Base-by-base conservation (phyloP, 2,113 vertebrate species). In the Clupea harengus region DNA sequence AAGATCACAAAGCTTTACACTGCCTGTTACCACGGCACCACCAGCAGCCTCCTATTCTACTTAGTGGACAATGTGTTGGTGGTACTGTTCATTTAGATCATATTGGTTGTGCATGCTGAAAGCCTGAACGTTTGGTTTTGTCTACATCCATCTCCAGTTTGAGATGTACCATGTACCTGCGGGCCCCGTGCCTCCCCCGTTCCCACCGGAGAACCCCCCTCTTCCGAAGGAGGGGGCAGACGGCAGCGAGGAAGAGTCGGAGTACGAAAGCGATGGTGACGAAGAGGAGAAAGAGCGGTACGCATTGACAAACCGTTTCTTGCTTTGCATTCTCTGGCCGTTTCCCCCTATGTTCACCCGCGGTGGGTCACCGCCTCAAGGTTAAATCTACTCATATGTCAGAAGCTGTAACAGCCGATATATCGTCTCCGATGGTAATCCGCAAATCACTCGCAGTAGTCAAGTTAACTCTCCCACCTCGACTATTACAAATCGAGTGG, bases 241-340 rank as follows among this genome's bases (percentile, higher is more conserved):
- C 20, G 83, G 90, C 0, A 95, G 96, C 57, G 95, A 92, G 85
- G 94, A 96, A 75, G 98, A 99, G 88, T 99, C 98, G 0, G 98
- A 99, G 88, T 99, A 99, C 45, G 97, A 99, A 90, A 99, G 97
- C 86, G 97, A 91, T 57, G 95, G 99, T 45, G 96, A 98, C 0
- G 97, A 99, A 67, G 97, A 97, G 67, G 97, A 97, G 88, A 97
- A 97, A 88, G 96, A 98, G 86, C 98, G 98, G 98, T 99, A 81
- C 86, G 90, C n/a, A 22, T 28, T 45, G 45, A 28, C 50, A 46
- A 10, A 8, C 28, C 1, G 1, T 6, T 49, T n/a, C 5, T 15
- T 9, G 13, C 13, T 83, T 25, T 25, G 13, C 15, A 17, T 78
- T 86, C 25, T 7, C n/a, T 25, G 20, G 54, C 54, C 6, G 13